These are phyloP conservation scores for Gallinago jamesoni DNA, from an alignment of 2,113 vertebrate genomes.

Conservation along the genomic window DNA sequence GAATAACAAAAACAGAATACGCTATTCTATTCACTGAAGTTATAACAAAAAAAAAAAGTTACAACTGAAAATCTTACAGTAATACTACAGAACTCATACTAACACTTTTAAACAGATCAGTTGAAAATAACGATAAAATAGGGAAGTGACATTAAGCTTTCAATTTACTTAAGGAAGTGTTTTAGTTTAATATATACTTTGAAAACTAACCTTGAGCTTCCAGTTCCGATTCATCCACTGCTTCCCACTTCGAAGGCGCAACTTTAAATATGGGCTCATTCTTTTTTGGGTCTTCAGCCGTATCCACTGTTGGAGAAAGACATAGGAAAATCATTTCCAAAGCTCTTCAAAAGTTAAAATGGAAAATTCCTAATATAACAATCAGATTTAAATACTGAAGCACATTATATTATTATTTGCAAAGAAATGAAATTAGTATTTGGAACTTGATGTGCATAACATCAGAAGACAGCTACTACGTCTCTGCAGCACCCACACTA, in stretches of 20 bases:
- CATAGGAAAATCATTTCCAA: not conserved
- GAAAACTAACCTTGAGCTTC: slow-evolving; percentile 88
- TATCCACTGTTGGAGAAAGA: slow-evolving; percentile 74
- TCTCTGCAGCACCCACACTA: not conserved
- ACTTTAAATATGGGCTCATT: slow-evolving; percentile 93
- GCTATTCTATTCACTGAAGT: not conserved
- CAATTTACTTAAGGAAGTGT: not conserved
- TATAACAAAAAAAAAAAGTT: not conserved
- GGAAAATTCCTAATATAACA: not conserved
- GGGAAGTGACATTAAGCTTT: not conserved
- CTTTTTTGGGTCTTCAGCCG: slow-evolving; percentile 82
- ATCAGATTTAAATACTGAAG: not conserved
- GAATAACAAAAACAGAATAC: not conserved
- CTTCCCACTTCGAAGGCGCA: slow-evolving; percentile 98
- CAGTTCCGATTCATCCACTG: slow-evolving; percentile 91
- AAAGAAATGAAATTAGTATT: not conserved
- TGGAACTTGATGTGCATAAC: not conserved
- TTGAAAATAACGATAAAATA: not conserved
- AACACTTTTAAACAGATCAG: not conserved
- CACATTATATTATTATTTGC: not conserved
- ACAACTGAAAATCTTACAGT: not conserved
- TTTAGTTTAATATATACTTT: not conserved
- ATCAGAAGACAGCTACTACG: not conserved
- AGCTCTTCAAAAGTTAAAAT: not conserved
- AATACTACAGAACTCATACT: not conserved